Conservation (phyloP, 1,140 invertebrate species). For the Oedothorax gibbosus region DNA sequence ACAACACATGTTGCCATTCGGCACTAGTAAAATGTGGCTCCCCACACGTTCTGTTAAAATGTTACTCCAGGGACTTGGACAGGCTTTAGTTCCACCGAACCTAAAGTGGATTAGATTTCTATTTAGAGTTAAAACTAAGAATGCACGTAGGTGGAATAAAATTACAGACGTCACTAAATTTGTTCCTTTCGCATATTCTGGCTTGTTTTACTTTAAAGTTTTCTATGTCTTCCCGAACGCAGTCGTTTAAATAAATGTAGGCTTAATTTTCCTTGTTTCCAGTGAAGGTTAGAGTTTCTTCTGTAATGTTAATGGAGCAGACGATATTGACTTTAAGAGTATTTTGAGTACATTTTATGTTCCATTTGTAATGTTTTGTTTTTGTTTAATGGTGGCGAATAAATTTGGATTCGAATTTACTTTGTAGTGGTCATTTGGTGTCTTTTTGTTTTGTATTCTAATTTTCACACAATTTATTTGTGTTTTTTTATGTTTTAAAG, state of each 20-base stretch:
- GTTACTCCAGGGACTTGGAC: slow-evolving; percentile 21
- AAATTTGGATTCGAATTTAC: too few species aligned
- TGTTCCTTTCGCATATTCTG: slow-evolving; percentile 19
- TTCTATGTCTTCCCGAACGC: neutral
- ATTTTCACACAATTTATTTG: too few species aligned
- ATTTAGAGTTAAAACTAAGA: slow-evolving; percentile 53
- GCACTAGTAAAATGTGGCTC: neutral
- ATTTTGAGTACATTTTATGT: too few species aligned
- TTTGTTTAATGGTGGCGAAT: too few species aligned
- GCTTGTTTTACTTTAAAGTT: slow-evolving; percentile 17
- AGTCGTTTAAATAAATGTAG: slow-evolving; percentile 18
- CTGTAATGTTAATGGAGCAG: too few species aligned
- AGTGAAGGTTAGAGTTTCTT: too few species aligned
- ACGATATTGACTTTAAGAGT: too few species aligned
- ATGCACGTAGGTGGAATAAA: slow-evolving; percentile 47
- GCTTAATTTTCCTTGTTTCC: slow-evolving; percentile 16
- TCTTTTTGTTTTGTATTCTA: too few species aligned
- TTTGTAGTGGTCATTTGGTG: too few species aligned
- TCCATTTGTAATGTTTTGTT: too few species aligned
- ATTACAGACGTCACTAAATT: slow-evolving; percentile 43
- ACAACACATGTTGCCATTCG: slow-evolving; percentile 6
- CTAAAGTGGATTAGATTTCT: slow-evolving; percentile 56
- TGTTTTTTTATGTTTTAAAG: too few species aligned
- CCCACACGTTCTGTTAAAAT: slow-evolving; percentile 43
- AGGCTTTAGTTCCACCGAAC: slow-evolving; percentile 38